Base-by-base conservation (phyloP, 2,888 invertebrate genomes). In the Thalpophila matura region DNA sequence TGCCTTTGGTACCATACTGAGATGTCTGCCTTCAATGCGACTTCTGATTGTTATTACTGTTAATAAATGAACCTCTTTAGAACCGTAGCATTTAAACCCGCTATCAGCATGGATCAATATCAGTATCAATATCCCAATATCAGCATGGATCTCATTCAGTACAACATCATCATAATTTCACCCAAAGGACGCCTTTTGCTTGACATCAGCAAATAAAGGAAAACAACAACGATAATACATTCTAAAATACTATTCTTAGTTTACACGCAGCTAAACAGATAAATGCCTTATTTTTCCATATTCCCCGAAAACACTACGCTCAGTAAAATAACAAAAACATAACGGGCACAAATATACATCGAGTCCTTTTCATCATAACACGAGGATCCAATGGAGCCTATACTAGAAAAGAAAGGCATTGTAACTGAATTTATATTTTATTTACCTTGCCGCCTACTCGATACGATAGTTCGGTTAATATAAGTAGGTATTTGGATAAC, bases 401-500 rank as follows among this genome's bases (percentile, higher is more conserved):
- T 56, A n/a, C n/a, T n/a, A 50, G 51, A 61, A 70, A 59, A 42
- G 37, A 40, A 55, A 69, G 47, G 73, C 43, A 29, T 61, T 63
- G 63, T 58, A 65, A 70, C 58, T 57, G 75, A 73, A 79, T 78
- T 74, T 73, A 69, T 75, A 80, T 78, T 73, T 80, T 70, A 78
- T 70, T 73, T 79, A 63, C 64, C 69, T 80, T 59, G 35, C 64
- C 60, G 61, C 55, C 56, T 60, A 61, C 66, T 67, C 58, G 55
- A 65, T 61, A 50, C 58, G 60, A 62, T 73, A 79, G 78, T 78
- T 80, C 50, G 61, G 61, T 70, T 80, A 64, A 75, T 72, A 60
- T 62, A 59, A 74, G 77, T 62, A 59, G 71, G 77, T 80, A 74
- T 79, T 79, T 73, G 70, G 49, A 62, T 64, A 63, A 64, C 61